Conservation (phyloP, 2,113 vertebrate species). For the Triplophysa tibetana region DNA sequence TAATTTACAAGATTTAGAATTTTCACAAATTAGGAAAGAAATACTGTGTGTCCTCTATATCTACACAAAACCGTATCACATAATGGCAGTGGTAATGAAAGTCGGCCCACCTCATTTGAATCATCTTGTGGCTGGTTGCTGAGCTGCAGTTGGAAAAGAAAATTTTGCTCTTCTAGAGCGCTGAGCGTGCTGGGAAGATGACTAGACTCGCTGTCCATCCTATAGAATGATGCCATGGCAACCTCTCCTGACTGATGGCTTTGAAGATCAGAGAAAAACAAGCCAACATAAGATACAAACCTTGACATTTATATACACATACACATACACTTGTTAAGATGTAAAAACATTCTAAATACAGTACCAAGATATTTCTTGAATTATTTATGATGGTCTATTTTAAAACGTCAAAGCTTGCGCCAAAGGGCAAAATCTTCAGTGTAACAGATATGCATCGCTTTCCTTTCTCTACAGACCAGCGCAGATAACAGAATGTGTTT, state of each 20-base stretch:
- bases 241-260: constrained; percentile 88
- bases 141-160: constrained; percentile 84
- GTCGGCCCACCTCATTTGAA: constrained; percentile 76
- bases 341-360: too few relatives aligned
- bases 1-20: too few relatives aligned
- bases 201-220: constrained; percentile 71
- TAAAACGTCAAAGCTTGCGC: not conserved
- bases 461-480: not conserved
- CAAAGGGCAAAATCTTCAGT: not conserved
- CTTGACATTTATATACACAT: not conserved
- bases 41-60: not conserved
- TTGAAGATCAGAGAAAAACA: not conserved
- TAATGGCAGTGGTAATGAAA: not conserved
- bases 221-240: constrained; percentile 83
- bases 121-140: constrained; percentile 78
- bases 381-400: not conserved
- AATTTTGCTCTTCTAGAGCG: constrained; percentile 87
- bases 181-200: constrained; percentile 79
- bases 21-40: not conserved
- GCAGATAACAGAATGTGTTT: not conserved
- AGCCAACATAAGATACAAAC: not conserved
- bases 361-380: not conserved
- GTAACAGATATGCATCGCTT: not conserved
- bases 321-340: too few relatives aligned
- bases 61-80: not conserved